These are phyloP conservation scores for Petroica traversi DNA, from an alignment of 2,113 vertebrate genomes.

Conservation along the genomic window DNA sequence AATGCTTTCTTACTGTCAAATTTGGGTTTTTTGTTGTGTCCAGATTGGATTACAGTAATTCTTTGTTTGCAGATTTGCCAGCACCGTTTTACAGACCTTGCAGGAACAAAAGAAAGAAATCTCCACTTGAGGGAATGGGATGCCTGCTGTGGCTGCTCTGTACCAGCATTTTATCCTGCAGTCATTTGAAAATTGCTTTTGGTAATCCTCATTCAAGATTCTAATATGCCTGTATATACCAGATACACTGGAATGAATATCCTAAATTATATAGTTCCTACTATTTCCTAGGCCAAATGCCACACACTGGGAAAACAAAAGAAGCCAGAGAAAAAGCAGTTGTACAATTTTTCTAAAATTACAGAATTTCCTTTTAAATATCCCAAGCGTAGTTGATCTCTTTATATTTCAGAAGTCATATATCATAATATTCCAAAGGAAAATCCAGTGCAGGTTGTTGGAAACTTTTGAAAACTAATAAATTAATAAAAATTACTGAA, in stretches of 20 bases:
- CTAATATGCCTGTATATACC: not conserved
- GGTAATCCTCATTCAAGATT: not conserved
- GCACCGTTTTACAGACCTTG: not conserved
- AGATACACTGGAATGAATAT: not conserved
- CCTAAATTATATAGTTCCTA: not conserved
- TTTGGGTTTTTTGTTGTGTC: not conserved
- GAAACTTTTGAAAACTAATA: not conserved
- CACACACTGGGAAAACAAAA: not conserved
- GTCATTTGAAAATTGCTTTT: not conserved
- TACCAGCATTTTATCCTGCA: not conserved
- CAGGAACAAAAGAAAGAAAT: not conserved
- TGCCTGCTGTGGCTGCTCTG: not conserved
- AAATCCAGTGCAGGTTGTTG: not conserved
- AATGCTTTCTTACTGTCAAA: not conserved
- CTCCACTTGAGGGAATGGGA: not conserved
- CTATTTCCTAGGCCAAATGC: not conserved
- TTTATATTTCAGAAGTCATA: not conserved
- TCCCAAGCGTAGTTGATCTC: not conserved
- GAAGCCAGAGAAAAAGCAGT: not conserved
- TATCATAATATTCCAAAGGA: not conserved
- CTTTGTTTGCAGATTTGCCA: not conserved
- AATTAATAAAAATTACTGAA: not conserved
- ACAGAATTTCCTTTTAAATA: not conserved
- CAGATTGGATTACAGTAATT: not conserved
- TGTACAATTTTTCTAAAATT: not conserved